Percentiles rank a stretch among this genome's conserved stretches.
phyloP scores from a whole-genome alignment of 2,888 invertebrate genomes.

The Heliothis peltigera region DNA sequence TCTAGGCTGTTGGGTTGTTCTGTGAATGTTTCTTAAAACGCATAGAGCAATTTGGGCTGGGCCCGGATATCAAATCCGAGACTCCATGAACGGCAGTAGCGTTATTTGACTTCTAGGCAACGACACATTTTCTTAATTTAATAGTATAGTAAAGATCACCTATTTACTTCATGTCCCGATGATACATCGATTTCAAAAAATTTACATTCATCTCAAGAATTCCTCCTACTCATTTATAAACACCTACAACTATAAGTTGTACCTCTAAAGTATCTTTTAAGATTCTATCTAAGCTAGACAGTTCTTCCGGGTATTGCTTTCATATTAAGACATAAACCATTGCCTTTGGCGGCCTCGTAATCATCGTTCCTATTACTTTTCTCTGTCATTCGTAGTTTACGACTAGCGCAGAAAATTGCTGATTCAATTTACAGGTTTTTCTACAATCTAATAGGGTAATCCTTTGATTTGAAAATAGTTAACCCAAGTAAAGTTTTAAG shows the following conservation, averaged over 20 bases:
- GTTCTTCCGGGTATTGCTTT: slow-evolving; percentile 40
- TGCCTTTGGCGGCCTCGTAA: slow-evolving; percentile 46
- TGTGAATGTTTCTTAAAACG: too few relatives aligned
- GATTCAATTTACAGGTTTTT: slow-evolving; percentile 45
- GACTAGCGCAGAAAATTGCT: slow-evolving; percentile 30
- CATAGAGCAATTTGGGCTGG: too few relatives aligned
- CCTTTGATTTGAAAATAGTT: background rate
- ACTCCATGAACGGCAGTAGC: too few relatives aligned
- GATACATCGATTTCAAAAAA: background rate
- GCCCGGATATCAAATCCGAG: too few relatives aligned
- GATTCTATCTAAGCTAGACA: slow-evolving; percentile 19
- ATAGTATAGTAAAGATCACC: too few relatives aligned
- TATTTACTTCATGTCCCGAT: too few relatives aligned
- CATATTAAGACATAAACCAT: slow-evolving; percentile 45
- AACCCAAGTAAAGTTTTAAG: background rate
- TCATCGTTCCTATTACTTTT: slow-evolving; percentile 25
- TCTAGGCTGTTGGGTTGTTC: too few relatives aligned
- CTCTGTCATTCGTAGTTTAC: slow-evolving; percentile 34
- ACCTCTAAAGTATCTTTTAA: slow-evolving; percentile 20
- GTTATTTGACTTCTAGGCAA: too few relatives aligned
- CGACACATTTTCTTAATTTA: too few relatives aligned
- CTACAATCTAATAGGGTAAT: slow-evolving; percentile 15
- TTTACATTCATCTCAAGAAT: background rate
- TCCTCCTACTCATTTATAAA: background rate
- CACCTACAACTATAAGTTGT: too few relatives aligned